A percentile compares a stretch with the other conserved stretches of the same genome.
Evolutionary conservation across 2,888 invertebrate genomes (phyloP).

Genomic region (Tricholauxania praeusta): DNA sequence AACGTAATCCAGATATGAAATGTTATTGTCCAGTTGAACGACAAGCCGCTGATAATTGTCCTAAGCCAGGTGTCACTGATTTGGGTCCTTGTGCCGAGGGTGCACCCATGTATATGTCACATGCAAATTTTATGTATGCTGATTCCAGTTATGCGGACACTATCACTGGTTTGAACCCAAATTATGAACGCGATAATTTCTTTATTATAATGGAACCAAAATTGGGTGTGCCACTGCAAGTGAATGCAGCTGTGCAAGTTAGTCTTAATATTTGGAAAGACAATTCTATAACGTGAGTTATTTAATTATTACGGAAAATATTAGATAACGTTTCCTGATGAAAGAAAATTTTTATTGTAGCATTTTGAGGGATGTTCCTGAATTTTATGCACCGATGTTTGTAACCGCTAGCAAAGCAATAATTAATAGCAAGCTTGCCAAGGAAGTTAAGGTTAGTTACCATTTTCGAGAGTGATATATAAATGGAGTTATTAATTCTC

Average conservation of each 20-base stretch:
- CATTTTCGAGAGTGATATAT: not conserved
- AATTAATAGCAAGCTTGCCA: conserved; percentile 52
- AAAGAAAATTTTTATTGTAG: conserved; percentile 41
- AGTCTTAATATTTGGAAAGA: conserved; percentile 73
- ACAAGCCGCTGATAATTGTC: conserved; percentile 63
- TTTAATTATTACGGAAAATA: not conserved
- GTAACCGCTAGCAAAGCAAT: conserved; percentile 53
- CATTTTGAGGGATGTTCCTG: conserved; percentile 52
- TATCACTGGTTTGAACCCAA: conserved; percentile 76
- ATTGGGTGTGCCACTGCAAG: conserved; percentile 81
- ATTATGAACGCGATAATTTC: conserved; percentile 75
- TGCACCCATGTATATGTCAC: conserved; percentile 83
- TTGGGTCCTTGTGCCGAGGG: conserved; percentile 79
- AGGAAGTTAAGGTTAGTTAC: conserved; percentile 52
- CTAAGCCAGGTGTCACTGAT: conserved; percentile 75
- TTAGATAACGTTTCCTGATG: not conserved
- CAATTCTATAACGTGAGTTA: conserved; percentile 71
- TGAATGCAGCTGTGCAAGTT: conserved; percentile 81
- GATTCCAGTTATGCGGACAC: conserved; percentile 75
- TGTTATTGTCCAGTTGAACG: conserved; percentile 75
- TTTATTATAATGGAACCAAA: conserved; percentile 78
- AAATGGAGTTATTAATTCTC: not conserved
- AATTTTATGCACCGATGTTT: conserved; percentile 61
- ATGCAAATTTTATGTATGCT: conserved; percentile 83
- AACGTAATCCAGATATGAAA: conserved; percentile 71